A percentile compares a stretch with the other conserved stretches of the same genome.
These are phyloP conservation scores for Deroplatys truncata DNA, from an alignment of 2,888 invertebrate species.

Conservation along the genomic window DNA sequence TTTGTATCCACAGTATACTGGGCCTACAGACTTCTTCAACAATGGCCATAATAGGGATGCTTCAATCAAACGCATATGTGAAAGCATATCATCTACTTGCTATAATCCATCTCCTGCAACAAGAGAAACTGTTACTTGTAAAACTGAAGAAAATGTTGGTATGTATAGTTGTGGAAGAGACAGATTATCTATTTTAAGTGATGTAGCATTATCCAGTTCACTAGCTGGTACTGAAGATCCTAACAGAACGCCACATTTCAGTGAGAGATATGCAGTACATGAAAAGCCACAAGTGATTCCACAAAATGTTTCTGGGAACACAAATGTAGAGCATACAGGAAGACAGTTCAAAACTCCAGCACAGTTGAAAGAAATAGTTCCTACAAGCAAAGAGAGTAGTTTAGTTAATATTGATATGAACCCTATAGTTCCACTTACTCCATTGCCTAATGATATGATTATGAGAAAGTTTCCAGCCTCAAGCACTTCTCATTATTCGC, in stretches of 20 bases:
- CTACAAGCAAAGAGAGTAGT: constrained; percentile 13
- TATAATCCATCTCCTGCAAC: background rate
- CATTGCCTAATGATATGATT: background rate
- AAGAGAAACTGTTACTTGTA: background rate
- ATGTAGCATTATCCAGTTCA: background rate
- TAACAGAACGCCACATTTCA: background rate
- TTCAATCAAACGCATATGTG: background rate
- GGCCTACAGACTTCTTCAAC: constrained; percentile 26
- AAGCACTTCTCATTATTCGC: background rate
- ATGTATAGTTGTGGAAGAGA: background rate
- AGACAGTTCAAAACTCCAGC: constrained; percentile 42
- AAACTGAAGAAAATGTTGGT: background rate
- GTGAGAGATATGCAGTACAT: background rate
- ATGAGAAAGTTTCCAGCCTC: background rate
- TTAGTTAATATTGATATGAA: background rate
- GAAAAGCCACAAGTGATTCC: background rate
- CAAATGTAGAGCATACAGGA: background rate
- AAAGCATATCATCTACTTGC: background rate
- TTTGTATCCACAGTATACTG: background rate
- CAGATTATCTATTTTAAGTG: background rate
- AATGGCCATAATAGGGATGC: constrained; percentile 16
- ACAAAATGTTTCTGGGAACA: background rate
- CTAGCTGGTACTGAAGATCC: background rate
- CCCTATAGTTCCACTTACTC: background rate
- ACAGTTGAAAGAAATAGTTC: constrained; percentile 43